A percentile compares a stretch with the other conserved stretches of the same genome.
Evolutionary conservation across 2,888 invertebrate genomes (phyloP).

Genomic region (Drosophila nr. perissopoda): DNA sequence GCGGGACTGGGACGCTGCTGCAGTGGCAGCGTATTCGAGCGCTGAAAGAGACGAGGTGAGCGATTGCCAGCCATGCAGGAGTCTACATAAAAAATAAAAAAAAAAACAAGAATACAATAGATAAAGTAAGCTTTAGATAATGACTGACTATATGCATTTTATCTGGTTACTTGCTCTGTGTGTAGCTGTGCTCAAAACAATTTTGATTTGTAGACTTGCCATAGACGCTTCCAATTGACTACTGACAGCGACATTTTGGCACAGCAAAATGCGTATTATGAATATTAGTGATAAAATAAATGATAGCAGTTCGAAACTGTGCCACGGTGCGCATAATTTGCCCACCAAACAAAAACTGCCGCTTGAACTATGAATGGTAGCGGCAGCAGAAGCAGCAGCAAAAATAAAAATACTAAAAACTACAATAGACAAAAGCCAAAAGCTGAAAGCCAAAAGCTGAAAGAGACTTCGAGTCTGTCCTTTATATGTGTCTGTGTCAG

Average conservation of each 20-base stretch:
- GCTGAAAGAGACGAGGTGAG: constrained; percentile 75
- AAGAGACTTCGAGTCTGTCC: constrained; percentile 29
- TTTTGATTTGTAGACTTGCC: constrained; percentile 79
- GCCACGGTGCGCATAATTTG: constrained; percentile 61
- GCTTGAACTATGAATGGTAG: constrained; percentile 1
- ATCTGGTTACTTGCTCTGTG: constrained; percentile 53
- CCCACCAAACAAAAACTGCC: constrained; percentile 21
- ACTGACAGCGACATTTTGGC: constrained; percentile 44
- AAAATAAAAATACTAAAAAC: constrained; percentile 2
- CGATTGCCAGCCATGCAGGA: constrained; percentile 84
- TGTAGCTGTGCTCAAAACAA: constrained; percentile 62
- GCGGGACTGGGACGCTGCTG: constrained; percentile 82
- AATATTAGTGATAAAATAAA: constrained; percentile 38
- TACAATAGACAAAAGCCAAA: constrained; percentile 2
- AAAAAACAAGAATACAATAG: not conserved
- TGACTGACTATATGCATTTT: not conserved
- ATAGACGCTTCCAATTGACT: constrained; percentile 57
- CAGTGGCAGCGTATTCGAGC: constrained; percentile 74
- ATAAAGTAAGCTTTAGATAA: not conserved
- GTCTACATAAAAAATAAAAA: constrained; percentile 62
- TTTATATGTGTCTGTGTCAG: constrained; percentile 21
- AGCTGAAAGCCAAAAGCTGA: not conserved
- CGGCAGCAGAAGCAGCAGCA: not conserved
- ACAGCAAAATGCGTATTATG: constrained; percentile 18
- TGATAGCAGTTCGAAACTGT: constrained; percentile 48